phyloP scores from a whole-genome alignment of 2,113 vertebrate genomes.

The Elephas maximus region DNA sequence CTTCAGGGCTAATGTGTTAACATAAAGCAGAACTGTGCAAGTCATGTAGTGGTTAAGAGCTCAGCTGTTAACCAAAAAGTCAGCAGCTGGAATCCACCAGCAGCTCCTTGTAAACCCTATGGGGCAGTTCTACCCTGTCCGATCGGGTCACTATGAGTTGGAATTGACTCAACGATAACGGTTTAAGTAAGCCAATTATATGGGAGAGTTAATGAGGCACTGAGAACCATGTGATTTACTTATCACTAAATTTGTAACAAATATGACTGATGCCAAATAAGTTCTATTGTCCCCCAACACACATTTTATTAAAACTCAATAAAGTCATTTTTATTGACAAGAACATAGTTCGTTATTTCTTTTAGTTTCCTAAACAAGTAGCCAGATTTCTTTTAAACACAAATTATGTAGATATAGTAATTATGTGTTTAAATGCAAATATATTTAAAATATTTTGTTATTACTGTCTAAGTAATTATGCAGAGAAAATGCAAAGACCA shows the following conservation, averaged over 20 bases:
- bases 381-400: slow-evolving; percentile 66
- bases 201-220: not conserved
- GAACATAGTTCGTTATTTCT: slow-evolving; percentile 64
- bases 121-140: too few species aligned
- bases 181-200: not conserved
- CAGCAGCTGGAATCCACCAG: too few species aligned
- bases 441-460: slow-evolving; percentile 73
- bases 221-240: slow-evolving; percentile 20
- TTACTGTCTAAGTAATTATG: slow-evolving; percentile 56
- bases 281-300: slow-evolving; percentile 54
- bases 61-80: too few species aligned
- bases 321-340: slow-evolving; percentile 61
- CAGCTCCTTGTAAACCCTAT: too few species aligned
- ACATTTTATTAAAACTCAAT: slow-evolving; percentile 62
- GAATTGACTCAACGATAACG: too few species aligned
- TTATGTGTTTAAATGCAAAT: slow-evolving; percentile 69
- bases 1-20: not conserved
- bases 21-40: not conserved
- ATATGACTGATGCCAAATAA: slow-evolving; percentile 55
- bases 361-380: slow-evolving; percentile 49
- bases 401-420: slow-evolving; percentile 29
- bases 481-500: slow-evolving; percentile 56
- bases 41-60: not conserved
- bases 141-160: too few species aligned
- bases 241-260: slow-evolving; percentile 48